Evolutionary conservation across 1,140 invertebrate genomes (phyloP).

Genomic region (Pseudomyrmex gracilis): DNA sequence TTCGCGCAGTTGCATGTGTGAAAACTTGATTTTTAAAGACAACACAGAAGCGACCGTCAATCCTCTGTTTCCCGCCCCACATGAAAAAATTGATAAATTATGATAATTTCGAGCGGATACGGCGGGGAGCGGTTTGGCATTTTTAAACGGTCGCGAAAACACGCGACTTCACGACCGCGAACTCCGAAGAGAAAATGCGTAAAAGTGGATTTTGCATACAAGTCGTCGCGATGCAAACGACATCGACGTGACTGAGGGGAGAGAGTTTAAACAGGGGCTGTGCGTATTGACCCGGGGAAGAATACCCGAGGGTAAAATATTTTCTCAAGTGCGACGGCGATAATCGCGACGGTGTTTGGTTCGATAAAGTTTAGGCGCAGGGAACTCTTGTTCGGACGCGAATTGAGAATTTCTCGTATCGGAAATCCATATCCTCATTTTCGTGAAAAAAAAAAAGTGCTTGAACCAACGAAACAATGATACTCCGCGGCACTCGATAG

Average conservation of each 20-base stretch:
- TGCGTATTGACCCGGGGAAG: conserved; percentile 31
- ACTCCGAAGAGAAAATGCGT: not conserved
- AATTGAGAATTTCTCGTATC: conserved; percentile 44
- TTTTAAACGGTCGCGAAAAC: not conserved
- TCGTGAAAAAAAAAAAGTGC: not conserved
- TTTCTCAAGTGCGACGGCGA: conserved; percentile 47
- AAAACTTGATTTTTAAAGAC: no score
- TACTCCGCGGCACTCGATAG: conserved; percentile 13
- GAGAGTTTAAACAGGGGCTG: not conserved
- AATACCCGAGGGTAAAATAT: conserved; percentile 20
- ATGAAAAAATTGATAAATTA: not conserved
- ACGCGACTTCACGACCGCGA: conserved; percentile 8
- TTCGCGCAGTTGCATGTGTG: no score
- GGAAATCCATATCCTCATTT: conserved; percentile 53
- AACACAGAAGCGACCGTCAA: not conserved
- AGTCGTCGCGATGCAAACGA: conserved; percentile 36
- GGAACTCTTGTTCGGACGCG: conserved; percentile 17
- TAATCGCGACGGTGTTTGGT: conserved; percentile 1
- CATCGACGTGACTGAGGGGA: conserved; percentile 12
- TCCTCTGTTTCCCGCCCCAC: not conserved
- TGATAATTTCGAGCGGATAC: not conserved
- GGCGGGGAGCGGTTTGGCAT: no score
- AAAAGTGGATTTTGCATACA: conserved; percentile 45
- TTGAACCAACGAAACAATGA: conserved; percentile 49
- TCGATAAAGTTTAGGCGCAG: conserved; percentile 13